These are phyloP conservation scores for Ichneumoninae sp. DNA, from an alignment of 2,888 invertebrate genomes.

Conservation along the genomic window DNA sequence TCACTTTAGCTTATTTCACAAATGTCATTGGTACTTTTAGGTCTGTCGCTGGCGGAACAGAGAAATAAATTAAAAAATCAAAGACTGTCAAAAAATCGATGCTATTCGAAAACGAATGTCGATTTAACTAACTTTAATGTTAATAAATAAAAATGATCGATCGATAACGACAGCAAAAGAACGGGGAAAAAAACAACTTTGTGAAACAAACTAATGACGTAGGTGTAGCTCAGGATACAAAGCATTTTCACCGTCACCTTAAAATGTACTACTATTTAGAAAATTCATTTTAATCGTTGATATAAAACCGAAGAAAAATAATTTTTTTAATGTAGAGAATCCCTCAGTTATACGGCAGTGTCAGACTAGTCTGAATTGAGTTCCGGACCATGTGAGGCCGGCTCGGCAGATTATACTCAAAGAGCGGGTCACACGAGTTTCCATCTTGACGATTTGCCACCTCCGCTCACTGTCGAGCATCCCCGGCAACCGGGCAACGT, in stretches of 20 bases:
- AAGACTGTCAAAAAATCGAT: background rate
- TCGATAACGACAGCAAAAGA: slow-evolving; percentile 26
- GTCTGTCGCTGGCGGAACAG: slow-evolving; percentile 35
- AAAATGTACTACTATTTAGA: slow-evolving; percentile 10
- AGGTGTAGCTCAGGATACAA: slow-evolving; percentile 25
- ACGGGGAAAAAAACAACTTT: slow-evolving; percentile 64
- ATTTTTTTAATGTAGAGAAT: slow-evolving; percentile 35
- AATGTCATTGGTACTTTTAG: slow-evolving; percentile 65
- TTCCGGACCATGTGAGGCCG: slow-evolving; percentile 86
- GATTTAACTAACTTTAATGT: slow-evolving; percentile 2
- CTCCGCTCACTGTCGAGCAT: slow-evolving; percentile 84
- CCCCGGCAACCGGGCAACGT: slow-evolving; percentile 85
- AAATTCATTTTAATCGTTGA: slow-evolving; percentile 16
- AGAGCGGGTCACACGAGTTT: slow-evolving; percentile 90
- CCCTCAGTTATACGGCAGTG: slow-evolving; percentile 86
- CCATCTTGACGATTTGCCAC: slow-evolving; percentile 87
- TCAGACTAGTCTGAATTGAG: slow-evolving; percentile 95
- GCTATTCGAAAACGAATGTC: slow-evolving; percentile 16
- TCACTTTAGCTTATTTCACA: slow-evolving; percentile 76
- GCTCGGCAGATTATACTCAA: slow-evolving; percentile 92
- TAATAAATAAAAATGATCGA: background rate
- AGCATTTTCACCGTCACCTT: background rate
- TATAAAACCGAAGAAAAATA: background rate
- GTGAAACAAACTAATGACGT: slow-evolving; percentile 72
- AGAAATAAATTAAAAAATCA: slow-evolving; percentile 14